These are phyloP conservation scores for Laspeyria flexula DNA, from an alignment of 2,888 invertebrate genomes.

Conservation along the genomic window DNA sequence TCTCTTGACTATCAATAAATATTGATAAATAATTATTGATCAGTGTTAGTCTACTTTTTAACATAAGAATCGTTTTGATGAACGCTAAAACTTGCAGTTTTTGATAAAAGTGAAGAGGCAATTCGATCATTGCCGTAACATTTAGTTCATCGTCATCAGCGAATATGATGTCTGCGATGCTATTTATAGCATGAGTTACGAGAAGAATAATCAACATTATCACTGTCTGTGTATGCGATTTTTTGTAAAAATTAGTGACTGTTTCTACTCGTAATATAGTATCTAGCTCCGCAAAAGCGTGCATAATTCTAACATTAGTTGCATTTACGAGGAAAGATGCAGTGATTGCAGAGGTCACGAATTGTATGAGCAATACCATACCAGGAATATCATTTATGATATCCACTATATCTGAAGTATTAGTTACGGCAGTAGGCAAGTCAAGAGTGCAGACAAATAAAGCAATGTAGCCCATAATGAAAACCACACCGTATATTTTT, in stretches of 20 bases:
- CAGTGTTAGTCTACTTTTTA: constrained; percentile 50
- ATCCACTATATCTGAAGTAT: constrained; percentile 33
- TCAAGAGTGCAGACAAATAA: constrained; percentile 31
- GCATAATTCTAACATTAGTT: constrained; percentile 49
- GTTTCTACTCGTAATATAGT: constrained; percentile 43
- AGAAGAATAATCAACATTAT: constrained; percentile 34
- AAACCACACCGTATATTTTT: constrained; percentile 46
- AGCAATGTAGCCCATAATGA: constrained; percentile 28
- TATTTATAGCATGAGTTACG: constrained; percentile 34
- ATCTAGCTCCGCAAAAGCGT: constrained; percentile 52
- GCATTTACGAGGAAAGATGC: constrained; percentile 47
- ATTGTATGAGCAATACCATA: constrained; percentile 51
- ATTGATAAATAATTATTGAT: constrained; percentile 56
- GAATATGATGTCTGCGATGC: constrained; percentile 36
- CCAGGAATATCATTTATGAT: constrained; percentile 48
- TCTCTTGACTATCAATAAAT: constrained; percentile 52
- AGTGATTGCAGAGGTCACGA: constrained; percentile 43
- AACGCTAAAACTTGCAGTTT: constrained; percentile 59
- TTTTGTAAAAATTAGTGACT: constrained; percentile 47
- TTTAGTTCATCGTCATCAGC: constrained; percentile 10
- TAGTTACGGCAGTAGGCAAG: constrained; percentile 24
- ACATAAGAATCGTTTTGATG: constrained; percentile 54
- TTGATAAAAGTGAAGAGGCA: constrained; percentile 52
- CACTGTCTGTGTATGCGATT: constrained; percentile 34
- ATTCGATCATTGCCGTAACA: constrained; percentile 25